Conservation (phyloP, 1,140 invertebrate species). For the Odontomachus brunneus region DNA sequence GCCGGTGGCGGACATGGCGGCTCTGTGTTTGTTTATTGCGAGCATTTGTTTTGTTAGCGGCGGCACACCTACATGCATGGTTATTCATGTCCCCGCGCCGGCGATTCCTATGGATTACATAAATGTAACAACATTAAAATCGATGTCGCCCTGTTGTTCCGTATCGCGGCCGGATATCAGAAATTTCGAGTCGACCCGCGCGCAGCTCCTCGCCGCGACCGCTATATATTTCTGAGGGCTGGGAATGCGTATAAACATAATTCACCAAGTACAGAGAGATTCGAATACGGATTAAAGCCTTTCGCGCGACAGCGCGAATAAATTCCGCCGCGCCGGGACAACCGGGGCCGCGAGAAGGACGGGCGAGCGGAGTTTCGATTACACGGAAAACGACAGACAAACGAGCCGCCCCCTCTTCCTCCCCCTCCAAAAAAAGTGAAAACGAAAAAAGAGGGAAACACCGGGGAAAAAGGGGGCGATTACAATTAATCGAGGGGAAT, state of each 20-base stretch:
- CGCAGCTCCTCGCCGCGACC: not conserved
- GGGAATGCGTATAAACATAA: not conserved
- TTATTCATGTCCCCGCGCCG: not conserved
- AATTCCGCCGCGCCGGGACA: conserved; percentile 55
- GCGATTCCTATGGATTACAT: conserved; percentile 14
- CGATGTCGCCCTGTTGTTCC: conserved; percentile 6
- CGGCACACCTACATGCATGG: not conserved
- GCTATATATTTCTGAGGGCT: not conserved
- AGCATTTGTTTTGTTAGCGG: not conserved
- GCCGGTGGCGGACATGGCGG: not conserved
- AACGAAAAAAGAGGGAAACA: not conserved
- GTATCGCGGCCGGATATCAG: conserved; percentile 8
- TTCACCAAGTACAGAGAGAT: not conserved
- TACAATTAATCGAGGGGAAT: conserved; percentile 34
- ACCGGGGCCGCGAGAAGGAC: not conserved
- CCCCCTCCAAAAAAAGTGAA: not conserved
- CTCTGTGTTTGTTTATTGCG: not conserved
- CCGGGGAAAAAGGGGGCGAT: conserved; percentile 4
- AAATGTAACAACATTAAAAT: conserved; percentile 31
- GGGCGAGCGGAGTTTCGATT: not conserved
- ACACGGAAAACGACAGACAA: not conserved
- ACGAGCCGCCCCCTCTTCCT: too few relatives aligned
- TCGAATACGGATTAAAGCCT: conserved; percentile 5
- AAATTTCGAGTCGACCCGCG: not conserved
- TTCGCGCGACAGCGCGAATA: conserved; percentile 40